Evolutionary conservation across 2,888 invertebrate species (phyloP), one percentile per base, ranked within the genome.

Genomic region (Cistogaster globosa): DNA sequence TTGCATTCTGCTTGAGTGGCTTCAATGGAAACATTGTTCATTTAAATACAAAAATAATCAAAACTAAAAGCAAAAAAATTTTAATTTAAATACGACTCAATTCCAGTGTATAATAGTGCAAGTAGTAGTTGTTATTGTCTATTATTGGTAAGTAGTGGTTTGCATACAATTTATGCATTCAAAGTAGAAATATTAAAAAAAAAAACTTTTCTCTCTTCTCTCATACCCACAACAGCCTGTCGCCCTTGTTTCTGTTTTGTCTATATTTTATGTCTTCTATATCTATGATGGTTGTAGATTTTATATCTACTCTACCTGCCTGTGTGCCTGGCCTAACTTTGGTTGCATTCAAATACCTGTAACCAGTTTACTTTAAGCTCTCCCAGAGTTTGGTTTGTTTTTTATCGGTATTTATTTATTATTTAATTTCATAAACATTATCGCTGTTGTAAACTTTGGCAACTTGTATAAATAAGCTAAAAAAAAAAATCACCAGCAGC

Each of bases 311-410:
- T 75, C 58, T 72, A 53, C 65, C 82, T 75, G 18, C 36, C 67
- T 60, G n/a, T n/a, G n/a, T n/a, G 26, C 36, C 26, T 65, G 72
- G 45, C 74, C 75, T 53, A 60, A 71, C 69, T 58, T 51, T 38
- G 58, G 11, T 48, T 80, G 76, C 62, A 80, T 58, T 58, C 22
- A 51, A 45, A 32, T 82, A 75, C 65, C 69, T 82, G 75, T 78
- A 82, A 85, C 85, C 85, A 85, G 85, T 85, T 85, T 79, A 55
- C 11, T 79, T 78, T 71, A 78, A 85, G 51, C 85, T 82, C 78
- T 85, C 42, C 48, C 60, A 79, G 74, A 71, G 85, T 82, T 82
- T 78, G 62, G 84, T 84, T 77, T 72, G 51, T 38, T 51, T 45
- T 32, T 67, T 57, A 71, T 51, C 82, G 51, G 82, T 68, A 12